phyloP scores from a whole-genome alignment of 2,888 invertebrate species.

The Cynaeus angustus region DNA sequence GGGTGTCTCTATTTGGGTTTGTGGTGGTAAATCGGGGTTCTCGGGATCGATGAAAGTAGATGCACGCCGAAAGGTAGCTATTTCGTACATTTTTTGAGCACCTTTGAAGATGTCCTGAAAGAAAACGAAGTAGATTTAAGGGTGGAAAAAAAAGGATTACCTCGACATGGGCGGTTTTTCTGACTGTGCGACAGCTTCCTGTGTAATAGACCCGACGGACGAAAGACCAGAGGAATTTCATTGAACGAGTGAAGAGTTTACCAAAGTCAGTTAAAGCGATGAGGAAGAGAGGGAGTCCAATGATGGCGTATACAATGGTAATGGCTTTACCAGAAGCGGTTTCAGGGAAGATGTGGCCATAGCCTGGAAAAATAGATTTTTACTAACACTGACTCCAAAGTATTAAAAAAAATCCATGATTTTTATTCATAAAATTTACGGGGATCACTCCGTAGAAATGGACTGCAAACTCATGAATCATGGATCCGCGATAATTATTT shows the following conservation, averaged over 20 bases:
- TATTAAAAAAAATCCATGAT: no score
- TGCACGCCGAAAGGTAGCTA: conserved; percentile 82
- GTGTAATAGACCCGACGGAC: conserved; percentile 91
- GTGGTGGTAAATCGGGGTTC: conserved; percentile 32
- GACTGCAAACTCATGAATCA: background rate
- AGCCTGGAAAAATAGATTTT: conserved; percentile 78
- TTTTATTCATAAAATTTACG: no score
- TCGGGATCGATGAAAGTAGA: conserved; percentile 68
- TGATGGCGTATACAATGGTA: conserved; percentile 94
- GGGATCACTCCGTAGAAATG: background rate
- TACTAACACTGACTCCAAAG: no score
- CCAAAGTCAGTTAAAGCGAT: conserved; percentile 97
- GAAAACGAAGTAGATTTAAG: conserved; percentile 1
- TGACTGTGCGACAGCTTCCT: conserved; percentile 85
- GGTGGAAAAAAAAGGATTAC: conserved; percentile 68
- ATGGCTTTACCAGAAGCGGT: conserved; percentile 89
- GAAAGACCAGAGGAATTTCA: conserved; percentile 93
- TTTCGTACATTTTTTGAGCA: conserved; percentile 86
- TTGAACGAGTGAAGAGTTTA: conserved; percentile 90
- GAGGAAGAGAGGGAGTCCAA: conserved; percentile 96
- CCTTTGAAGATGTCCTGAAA: conserved; percentile 88
- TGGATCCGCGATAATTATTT: conserved; percentile 3
- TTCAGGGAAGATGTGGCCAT: conserved; percentile 95
- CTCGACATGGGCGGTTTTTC: conserved; percentile 84
- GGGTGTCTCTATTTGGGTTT: conserved; percentile 73